These are phyloP conservation scores for Eulemur rubriventer DNA, from an alignment of 2,797 vertebrate species.

Conservation along the genomic window DNA sequence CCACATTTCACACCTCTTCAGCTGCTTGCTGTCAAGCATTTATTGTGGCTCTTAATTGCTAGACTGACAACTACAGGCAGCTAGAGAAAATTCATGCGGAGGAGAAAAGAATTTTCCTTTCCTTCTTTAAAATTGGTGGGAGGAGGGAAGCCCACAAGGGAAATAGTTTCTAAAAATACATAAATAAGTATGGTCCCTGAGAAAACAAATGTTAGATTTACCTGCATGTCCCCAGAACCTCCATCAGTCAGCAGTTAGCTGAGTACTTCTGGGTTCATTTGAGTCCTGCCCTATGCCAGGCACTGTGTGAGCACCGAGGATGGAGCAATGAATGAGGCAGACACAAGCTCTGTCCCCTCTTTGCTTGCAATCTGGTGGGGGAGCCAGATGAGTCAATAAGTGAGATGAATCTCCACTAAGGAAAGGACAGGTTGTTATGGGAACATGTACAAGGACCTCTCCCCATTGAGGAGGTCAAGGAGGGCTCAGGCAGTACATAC, in stretches of 20 bases:
- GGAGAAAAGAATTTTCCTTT: background rate
- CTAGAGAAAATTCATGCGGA: background rate
- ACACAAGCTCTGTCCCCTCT: background rate
- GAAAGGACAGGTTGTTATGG: background rate
- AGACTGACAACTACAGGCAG: background rate
- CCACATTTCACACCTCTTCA: background rate
- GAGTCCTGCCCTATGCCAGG: background rate
- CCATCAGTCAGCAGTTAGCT: background rate
- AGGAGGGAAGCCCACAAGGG: background rate
- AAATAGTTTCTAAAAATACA: background rate
- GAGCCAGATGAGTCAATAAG: background rate
- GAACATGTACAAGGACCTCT: background rate
- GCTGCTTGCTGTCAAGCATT: background rate
- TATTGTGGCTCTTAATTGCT: background rate
- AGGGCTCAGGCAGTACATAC: background rate
- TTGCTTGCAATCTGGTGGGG: background rate
- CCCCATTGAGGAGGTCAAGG: background rate
- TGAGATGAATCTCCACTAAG: background rate
- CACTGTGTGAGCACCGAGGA: background rate
- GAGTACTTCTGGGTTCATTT: background rate
- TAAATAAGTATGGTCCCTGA: background rate
- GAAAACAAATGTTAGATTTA: background rate
- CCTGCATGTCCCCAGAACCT: background rate
- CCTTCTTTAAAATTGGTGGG: background rate
- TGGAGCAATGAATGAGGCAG: too few relatives aligned